Evolutionary conservation across 1,140 invertebrate species (phyloP).

Genomic region (Drosophila orosa): DNA sequence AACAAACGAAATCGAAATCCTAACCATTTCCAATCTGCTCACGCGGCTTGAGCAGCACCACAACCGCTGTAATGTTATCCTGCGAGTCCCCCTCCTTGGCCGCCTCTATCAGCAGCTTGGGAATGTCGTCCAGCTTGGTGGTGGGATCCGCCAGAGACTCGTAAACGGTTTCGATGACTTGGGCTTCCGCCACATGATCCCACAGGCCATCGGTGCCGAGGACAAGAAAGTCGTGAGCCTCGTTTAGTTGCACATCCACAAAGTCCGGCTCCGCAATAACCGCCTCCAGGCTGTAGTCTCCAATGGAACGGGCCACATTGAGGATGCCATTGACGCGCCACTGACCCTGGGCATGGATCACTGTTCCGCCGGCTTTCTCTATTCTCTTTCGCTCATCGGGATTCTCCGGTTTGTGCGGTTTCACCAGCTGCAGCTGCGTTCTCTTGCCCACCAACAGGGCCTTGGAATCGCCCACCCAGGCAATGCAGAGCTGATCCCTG

Average conservation of each 20-base stretch:
- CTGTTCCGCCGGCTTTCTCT: constrained; percentile 65
- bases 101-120: constrained; percentile 72
- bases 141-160: constrained; percentile 49
- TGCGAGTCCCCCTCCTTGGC: constrained; percentile 76
- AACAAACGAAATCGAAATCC: constrained; percentile 29
- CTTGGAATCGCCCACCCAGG: constrained; percentile 97
- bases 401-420: constrained; percentile 92
- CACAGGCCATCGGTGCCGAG: constrained; percentile 97
- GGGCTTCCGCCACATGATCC: constrained; percentile 90
- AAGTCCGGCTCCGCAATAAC: constrained; percentile 94
- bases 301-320: constrained; percentile 81
- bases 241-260: constrained; percentile 87
- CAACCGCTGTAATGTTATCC: constrained; percentile 77
- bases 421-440: constrained; percentile 87
- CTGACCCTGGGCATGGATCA: constrained; percentile 74
- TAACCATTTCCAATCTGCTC: constrained; percentile 47
- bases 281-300: constrained; percentile 85
- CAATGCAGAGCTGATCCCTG: constrained; percentile 90
- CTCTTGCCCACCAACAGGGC: constrained; percentile 90
- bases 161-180: constrained; percentile 86
- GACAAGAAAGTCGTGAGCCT: constrained; percentile 95
- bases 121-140: constrained; percentile 76
- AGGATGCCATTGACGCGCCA: constrained; percentile 83
- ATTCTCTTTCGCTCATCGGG: constrained; percentile 71
- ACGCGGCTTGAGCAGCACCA: constrained; percentile 73